A percentile compares a stretch with the other conserved stretches of the same genome.
These are phyloP conservation scores for Cladorhizidae sp. DNA, from an alignment of 37 sponge, comb jelly and placozoan genomes.

Conservation along the genomic window DNA sequence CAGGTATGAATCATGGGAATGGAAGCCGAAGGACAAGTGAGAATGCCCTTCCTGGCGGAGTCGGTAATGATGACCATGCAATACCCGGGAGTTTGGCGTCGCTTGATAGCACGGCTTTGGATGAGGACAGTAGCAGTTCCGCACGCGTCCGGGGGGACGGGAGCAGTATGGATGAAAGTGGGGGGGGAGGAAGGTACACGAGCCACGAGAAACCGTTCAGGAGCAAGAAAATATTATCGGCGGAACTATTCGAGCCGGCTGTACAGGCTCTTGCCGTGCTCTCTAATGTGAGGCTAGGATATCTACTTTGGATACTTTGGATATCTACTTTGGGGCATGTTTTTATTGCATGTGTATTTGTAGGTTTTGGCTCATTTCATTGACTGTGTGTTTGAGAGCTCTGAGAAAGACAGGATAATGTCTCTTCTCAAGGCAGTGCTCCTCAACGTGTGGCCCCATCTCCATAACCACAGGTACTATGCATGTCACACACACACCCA, in stretches of 20 bases:
- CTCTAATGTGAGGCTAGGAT: conserved; percentile 45
- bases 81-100: no score
- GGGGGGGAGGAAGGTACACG: no score
- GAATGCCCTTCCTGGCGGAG: no score
- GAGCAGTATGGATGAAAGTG: neutral
- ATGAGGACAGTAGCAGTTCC: no score
- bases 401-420: conserved; percentile 60
- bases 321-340: neutral
- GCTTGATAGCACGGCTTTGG: no score
- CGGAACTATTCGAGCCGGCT: conserved; percentile 29
- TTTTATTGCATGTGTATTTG: neutral
- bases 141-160: no score
- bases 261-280: conserved; percentile 68
- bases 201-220: no score
- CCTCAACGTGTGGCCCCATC: conserved; percentile 60
- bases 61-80: no score
- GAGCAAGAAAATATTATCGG: neutral
- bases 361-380: conserved; percentile 72
- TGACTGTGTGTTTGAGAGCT: conserved; percentile 66
- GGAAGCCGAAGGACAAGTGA: no score
- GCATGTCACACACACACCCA: neutral
- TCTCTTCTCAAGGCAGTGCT: conserved; percentile 55
- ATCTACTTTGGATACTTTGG: neutral
- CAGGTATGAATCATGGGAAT: neutral
- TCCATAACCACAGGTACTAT: conserved; percentile 60